Percentiles rank a stretch among this genome's conserved stretches.
Conservation (phyloP, 2,113 vertebrate genomes). For the Centropus bengalensis region DNA sequence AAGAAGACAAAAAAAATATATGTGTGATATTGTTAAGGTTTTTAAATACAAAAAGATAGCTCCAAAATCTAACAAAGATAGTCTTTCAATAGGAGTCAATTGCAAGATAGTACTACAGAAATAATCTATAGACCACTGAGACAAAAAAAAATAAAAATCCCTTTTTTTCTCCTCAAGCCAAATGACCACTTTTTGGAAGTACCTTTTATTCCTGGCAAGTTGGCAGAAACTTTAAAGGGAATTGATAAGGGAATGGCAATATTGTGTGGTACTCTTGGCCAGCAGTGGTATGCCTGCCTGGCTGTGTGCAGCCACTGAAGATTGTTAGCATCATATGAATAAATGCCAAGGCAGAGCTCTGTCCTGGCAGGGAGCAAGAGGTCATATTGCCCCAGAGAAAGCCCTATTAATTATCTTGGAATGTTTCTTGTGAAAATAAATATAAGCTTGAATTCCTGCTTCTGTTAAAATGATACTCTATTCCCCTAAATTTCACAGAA, state of each 20-base stretch:
- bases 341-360: neutral
- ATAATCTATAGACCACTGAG: neutral
- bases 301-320: neutral
- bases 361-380: neutral
- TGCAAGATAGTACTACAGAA: neutral
- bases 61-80: neutral
- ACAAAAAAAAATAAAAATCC: neutral
- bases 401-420: neutral
- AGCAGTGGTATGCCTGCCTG: neutral
- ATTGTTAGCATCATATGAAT: neutral
- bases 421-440: neutral
- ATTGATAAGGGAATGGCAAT: neutral
- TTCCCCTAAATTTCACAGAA: neutral
- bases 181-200: neutral
- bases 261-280: neutral
- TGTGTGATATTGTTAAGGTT: neutral
- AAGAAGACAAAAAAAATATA: neutral
- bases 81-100: neutral
- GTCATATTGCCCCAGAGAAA: neutral
- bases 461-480: neutral
- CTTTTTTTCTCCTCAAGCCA: neutral
- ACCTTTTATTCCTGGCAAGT: neutral
- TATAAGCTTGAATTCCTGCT: neutral
- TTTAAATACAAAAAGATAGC: neutral
- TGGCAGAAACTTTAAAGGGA: neutral